Evolutionary conservation across 2,888 invertebrate genomes (phyloP), one percentile per base, ranked within the genome.

Genomic region (Pristionchus fissidentatus): DNA sequence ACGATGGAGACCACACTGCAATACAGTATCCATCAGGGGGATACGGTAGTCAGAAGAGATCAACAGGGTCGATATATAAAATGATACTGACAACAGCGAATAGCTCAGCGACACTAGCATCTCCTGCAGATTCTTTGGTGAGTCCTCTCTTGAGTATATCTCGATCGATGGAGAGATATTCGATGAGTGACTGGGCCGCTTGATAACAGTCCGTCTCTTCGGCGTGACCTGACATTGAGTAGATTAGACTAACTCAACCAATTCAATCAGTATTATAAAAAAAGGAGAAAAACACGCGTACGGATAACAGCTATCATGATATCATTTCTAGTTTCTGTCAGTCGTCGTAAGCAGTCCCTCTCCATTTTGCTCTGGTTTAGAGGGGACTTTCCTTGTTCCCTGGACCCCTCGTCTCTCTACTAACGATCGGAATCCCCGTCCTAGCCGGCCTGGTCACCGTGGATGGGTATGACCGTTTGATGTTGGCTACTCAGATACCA

Each of bases 51-150:
- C 32, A 60, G 8, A 1, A n/a, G 26, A 57, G 57, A 57, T n/a
- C n/a, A 55, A 43, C 55, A 38, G 19, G 29, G 10, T 29, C 38
- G 79, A 77, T 55, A 52, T 49, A 19, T 52, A 49, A 78, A n/a
- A 49, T 26, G 5, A 35, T 2, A 57, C 82, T 57, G 29, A 90
- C 89, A 79, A 89, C 80, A 62, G 89, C 88, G 79, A 84, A 90
- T 8, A 90, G 83, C 46, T 90, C 90, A 7, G 88, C 87, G 0
- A 90, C 46, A 26, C 87, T 86, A 0, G 88, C 86, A 73, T 86
- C 86, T 29, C 75, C 84, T 3, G 87, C 85, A 83, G 87, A 86
- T 15, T 85, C 60, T 29, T 29, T 83, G 8, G 84, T 86, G 26
- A 90, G 60, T 81, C 90, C 90, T 10, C 83, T 83, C 19, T 66